Evolutionary conservation across 1,140 invertebrate genomes (phyloP).

Genomic region (Lordiphosa clarofinis): DNA sequence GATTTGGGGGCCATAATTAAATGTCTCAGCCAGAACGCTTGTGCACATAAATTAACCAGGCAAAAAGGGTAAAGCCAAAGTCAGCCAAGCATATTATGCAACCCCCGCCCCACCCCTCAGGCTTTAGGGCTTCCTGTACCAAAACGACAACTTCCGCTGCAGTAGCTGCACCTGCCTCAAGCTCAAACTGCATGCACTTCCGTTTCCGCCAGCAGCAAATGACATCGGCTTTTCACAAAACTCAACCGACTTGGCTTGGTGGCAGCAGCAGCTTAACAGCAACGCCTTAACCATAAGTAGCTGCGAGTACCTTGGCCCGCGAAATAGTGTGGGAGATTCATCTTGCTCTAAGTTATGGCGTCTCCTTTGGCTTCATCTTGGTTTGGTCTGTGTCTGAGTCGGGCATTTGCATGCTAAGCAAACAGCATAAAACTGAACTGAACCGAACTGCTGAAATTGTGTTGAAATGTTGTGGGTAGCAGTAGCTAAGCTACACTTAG

Average conservation of each 20-base stretch:
- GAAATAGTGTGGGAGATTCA: conserved; percentile 32
- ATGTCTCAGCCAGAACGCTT: conserved; percentile 20
- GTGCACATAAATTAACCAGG: conserved; percentile 70
- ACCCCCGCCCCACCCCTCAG: background rate
- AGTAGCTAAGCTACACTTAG: no score
- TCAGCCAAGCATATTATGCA: conserved; percentile 54
- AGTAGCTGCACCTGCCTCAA: conserved; percentile 8
- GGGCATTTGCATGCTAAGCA: conserved; percentile 10
- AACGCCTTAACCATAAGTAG: no score
- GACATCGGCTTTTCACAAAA: conserved; percentile 31
- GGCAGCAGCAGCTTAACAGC: no score
- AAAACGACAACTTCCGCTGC: conserved; percentile 73
- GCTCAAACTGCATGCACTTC: conserved; percentile 47
- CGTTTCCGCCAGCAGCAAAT: conserved; percentile 28
- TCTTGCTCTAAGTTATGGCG: conserved; percentile 62
- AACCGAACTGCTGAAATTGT: no score
- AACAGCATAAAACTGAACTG: conserved; percentile 4
- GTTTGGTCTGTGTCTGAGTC: background rate
- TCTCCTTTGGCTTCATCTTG: conserved; percentile 15
- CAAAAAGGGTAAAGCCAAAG: conserved; percentile 29
- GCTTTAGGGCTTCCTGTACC: conserved; percentile 54
- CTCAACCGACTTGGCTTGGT: no score
- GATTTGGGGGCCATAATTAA: conserved; percentile 21
- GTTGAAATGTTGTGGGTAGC: no score
- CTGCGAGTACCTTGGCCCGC: conserved; percentile 6